These are phyloP conservation scores for Coreius guichenoti DNA, from an alignment of 2,797 vertebrate genomes.

Conservation along the genomic window DNA sequence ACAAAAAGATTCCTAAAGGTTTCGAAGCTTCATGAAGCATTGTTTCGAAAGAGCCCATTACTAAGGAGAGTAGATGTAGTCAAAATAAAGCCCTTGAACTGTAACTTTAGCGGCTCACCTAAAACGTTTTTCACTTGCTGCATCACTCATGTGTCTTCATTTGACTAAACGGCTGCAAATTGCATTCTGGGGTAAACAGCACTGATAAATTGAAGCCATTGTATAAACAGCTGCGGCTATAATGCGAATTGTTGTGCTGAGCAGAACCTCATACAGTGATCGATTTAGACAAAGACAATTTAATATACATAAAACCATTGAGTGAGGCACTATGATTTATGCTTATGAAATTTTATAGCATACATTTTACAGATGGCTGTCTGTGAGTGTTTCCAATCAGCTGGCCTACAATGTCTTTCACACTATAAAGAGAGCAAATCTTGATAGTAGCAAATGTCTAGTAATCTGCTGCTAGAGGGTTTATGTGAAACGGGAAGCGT, in stretches of 20 bases:
- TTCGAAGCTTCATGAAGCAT: no score
- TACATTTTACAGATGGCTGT: constrained; percentile 52
- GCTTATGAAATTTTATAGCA: constrained; percentile 63
- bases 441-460: constrained; percentile 10
- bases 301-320: constrained; percentile 65
- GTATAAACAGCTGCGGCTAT: constrained; percentile 66
- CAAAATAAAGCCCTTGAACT: constrained; percentile 28
- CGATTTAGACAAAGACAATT: constrained; percentile 63
- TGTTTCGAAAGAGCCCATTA: no score
- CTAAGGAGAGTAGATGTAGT: background rate
- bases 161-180: constrained; percentile 68
- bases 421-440: background rate
- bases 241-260: constrained; percentile 49
- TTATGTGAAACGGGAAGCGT: background rate
- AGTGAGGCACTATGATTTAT: constrained; percentile 63
- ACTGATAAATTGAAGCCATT: constrained; percentile 71
- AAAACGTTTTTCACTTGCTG: constrained; percentile 40
- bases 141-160: constrained; percentile 66
- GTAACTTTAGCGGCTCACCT: constrained; percentile 33
- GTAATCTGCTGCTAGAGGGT: background rate
- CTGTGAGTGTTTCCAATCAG: constrained; percentile 38
- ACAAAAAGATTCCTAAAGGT: no score
- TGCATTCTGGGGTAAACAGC: constrained; percentile 65
- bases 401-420: constrained; percentile 24
- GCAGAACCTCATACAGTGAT: constrained; percentile 56